Evolutionary conservation across 2,888 invertebrate species (phyloP), one percentile per base, ranked within the genome.

Genomic region (Euproctis similis): DNA sequence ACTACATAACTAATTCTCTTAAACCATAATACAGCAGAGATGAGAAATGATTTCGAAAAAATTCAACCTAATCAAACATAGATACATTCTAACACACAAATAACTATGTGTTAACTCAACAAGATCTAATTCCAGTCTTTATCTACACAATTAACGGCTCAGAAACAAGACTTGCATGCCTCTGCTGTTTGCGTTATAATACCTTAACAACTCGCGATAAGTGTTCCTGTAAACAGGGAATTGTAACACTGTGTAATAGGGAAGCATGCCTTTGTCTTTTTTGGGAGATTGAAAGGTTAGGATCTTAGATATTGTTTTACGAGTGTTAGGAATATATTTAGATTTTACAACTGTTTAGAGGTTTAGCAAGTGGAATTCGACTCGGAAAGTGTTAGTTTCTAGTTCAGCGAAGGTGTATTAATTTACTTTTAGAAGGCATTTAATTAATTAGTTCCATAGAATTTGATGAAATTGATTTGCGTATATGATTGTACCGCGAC

Each of bases 211-310:
- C 30, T 31, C 19, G 46, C 46, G 74, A 42, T 78, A 80, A 80
- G 75, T 71, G 59, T 32, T 28, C 44, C 42, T 56, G 69, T 68
- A 76, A 78, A 77, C 68, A 66, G 44, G 6, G 61, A 71, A 71
- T 75, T 75, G 67, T 70, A 72, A 62, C 61, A 17, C 11, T 19
- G 72, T 59, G 73, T 74, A 74, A 71, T 51, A 60, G 70, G 59
- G 69, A 73, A 65, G 73, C 73, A 21, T 16, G 9, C 28, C 26
- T 40, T 58, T 61, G 65, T 62, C 51, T 55, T 69, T 68, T n/a
- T 53, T 36, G 43, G 64, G 62, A 72, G 29, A 12, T 31, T 39
- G 34, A 34, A 34, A 40, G 21, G 21, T 21, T 21, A 9, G 11
- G 2, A 8, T 21, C 6, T 21, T n/a, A 11, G 2, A 10, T 3